These are phyloP conservation scores for Cyaniris semiargus DNA, from an alignment of 2,888 invertebrate species.

Conservation along the genomic window DNA sequence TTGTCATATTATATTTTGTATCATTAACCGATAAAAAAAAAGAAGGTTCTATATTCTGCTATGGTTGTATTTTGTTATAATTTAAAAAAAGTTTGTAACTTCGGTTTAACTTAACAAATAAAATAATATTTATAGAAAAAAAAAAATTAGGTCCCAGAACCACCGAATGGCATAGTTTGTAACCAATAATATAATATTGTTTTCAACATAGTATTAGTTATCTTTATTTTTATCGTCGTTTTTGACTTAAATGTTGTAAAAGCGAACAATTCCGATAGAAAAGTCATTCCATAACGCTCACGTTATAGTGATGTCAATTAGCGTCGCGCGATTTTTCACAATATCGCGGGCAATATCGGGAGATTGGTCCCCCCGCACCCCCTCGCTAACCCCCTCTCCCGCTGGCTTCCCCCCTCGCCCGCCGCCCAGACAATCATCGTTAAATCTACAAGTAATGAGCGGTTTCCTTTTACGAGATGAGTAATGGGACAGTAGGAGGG, in stretches of 20 bases:
- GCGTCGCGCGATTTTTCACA: slow-evolving; percentile 26
- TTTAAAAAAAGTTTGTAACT: neutral
- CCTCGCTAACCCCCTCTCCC: neutral
- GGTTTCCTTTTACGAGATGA: slow-evolving; percentile 57
- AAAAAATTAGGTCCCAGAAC: too few relatives aligned
- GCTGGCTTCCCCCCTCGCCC: neutral
- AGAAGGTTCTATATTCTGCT: too few relatives aligned
- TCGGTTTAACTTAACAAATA: too few relatives aligned
- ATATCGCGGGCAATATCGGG: slow-evolving; percentile 42
- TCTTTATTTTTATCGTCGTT: too few relatives aligned
- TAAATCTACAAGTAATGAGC: slow-evolving; percentile 67
- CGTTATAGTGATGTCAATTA: slow-evolving; percentile 28
- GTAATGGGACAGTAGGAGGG: slow-evolving; percentile 45
- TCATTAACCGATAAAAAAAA: too few relatives aligned
- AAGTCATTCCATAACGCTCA: neutral
- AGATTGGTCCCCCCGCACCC: slow-evolving; percentile 49
- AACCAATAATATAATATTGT: too few relatives aligned
- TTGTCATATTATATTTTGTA: neutral
- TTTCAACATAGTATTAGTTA: too few relatives aligned
- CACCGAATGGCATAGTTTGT: too few relatives aligned
- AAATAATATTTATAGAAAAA: too few relatives aligned
- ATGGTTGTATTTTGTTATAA: neutral
- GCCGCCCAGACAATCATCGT: slow-evolving; percentile 56
- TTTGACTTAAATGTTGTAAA: neutral
- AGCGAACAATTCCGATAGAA: neutral